Percentiles rank a stretch among this genome's conserved stretches.
These are phyloP conservation scores for Enteromius argenteus DNA, from an alignment of 2,797 vertebrate genomes.

Conservation along the genomic window DNA sequence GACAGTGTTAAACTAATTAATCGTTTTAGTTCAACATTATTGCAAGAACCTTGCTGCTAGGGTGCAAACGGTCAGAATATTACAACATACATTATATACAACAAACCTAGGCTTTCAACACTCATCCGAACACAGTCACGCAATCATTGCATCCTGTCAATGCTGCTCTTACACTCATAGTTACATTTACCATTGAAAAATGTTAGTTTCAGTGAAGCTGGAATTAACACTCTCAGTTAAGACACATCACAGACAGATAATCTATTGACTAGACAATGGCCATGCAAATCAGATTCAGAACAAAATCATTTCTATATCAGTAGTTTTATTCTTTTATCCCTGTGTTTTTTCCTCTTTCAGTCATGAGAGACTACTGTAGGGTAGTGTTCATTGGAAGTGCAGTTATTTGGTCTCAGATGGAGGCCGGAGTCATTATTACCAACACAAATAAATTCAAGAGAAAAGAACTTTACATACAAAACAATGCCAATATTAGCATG, in stretches of 20 bases:
- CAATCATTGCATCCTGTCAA: constrained; percentile 42
- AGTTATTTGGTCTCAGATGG: constrained; percentile 48
- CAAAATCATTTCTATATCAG: constrained; percentile 52
- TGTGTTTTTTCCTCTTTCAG: constrained; percentile 34
- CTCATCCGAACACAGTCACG: constrained; percentile 34
- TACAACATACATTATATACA: constrained; percentile 49
- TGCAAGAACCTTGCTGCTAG: constrained; percentile 67
- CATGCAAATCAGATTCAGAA: constrained; percentile 60
- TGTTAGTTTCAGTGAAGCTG: constrained; percentile 40
- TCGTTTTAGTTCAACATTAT: constrained; percentile 77
- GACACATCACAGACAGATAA: constrained; percentile 53
- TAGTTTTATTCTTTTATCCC: constrained; percentile 34
- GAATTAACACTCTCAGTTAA: constrained; percentile 46
- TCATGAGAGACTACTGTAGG: constrained; percentile 33
- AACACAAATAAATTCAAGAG: constrained; percentile 41
- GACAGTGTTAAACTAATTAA: constrained; percentile 77
- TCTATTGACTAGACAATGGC: constrained; percentile 44
- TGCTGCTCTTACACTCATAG: constrained; percentile 44
- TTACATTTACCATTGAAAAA: constrained; percentile 58
- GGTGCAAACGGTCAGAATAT: constrained; percentile 50
- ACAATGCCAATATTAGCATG: constrained; percentile 58
- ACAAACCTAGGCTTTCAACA: constrained; percentile 26
- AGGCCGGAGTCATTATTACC: constrained; percentile 44
- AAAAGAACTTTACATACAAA: constrained; percentile 48
- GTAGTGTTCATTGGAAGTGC: constrained; percentile 45